Evolutionary conservation across 1,140 invertebrate genomes (phyloP), one percentile per base, ranked within the genome.

Genomic region (Meloidogyne hapla): DNA sequence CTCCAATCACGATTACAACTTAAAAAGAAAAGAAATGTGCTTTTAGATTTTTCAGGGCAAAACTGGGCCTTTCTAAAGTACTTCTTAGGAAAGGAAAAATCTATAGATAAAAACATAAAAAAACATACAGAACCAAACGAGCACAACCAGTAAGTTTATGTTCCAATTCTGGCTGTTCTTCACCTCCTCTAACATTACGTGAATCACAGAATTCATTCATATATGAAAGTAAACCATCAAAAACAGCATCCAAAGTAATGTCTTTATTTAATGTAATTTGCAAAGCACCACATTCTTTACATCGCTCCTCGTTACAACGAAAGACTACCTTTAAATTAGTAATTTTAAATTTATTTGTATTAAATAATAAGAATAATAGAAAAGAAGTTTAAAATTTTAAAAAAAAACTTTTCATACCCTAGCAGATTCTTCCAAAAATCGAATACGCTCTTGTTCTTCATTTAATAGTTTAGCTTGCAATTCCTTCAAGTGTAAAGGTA

Each of bases 391-490:
- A 56, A 56, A 18, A 18, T 9, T 56, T 38, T 48, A n/a, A 70
- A 70, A 40, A 18, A 23, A 10, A 42, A 48, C 12, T 25, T 72
- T 18, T 9, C 21, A 12, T 15, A 42, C 45, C n/a, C 18, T 62
- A 23, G 13, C 67, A 33, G 25, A 40, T 61, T 61, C 23, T 8
- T 61, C 85, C 75, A 90, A 88, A 62, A 89, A 87, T 63, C 92
- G 91, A 42, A 88, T 88, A 38, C 45, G 62, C 84, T 93, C 91
- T 80, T 93, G 92, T 72, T 90, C 90, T 64, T 92, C 89, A 78
- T 91, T 89, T 84, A 93, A 90, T 77, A 91, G 81, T 66, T 83
- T 90, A 64, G 90, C 88, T 72, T 93, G 87, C 38, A 93, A 86
- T 33, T 70, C 48, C 66, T 77, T 66, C 23, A 83, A 74, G 62